Evolutionary conservation across 2,888 invertebrate genomes (phyloP), one percentile per base, ranked within the genome.

Genomic region (Abrostola tripartita): DNA sequence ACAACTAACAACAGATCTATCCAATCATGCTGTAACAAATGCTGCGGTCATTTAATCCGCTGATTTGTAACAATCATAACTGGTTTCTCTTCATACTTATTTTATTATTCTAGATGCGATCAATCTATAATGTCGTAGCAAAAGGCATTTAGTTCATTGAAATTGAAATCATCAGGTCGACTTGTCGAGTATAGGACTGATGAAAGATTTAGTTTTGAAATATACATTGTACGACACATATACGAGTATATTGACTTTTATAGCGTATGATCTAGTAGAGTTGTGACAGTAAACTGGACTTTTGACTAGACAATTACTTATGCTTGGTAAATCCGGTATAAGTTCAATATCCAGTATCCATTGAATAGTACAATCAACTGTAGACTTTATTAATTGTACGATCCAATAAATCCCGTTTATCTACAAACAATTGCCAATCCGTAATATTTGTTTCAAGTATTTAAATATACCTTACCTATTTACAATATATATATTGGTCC

Each of bases 11-110:
- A 65, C 24, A 59, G 40, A 61, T 71, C 52, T 42, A 37, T 37
- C 24, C 44, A 51, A 69, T 68, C 50, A 67, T 62, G 52, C 62
- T 73, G 58, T 72, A 56, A 60, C 62, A 54, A 76, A 75, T 72
- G 61, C n/a, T 51, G 52, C 64, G 49, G 59, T 53, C 59, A 57
- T 72, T 65, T 56, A 57, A 69, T 68, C 51, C 53, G 49, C 53
- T 50, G 37, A 35, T 63, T 61, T 37, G 12, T 44, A 68, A 65
- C 50, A 64, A 67, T 50, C 7, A 49, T 42, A 54, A 42, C 51
- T 14, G 47, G 52, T 40, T 52, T 40, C 47, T 61, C 14, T 38
- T 40, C 14, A 38, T 36, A 49, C 41, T 14, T 38, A 37, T 40
- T 65, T 1, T n/a, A 36, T 24, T n/a, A 47, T 47, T 47, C 9